Conservation (phyloP, 2,113 vertebrate genomes). For the Scytalopus superciliaris region DNA sequence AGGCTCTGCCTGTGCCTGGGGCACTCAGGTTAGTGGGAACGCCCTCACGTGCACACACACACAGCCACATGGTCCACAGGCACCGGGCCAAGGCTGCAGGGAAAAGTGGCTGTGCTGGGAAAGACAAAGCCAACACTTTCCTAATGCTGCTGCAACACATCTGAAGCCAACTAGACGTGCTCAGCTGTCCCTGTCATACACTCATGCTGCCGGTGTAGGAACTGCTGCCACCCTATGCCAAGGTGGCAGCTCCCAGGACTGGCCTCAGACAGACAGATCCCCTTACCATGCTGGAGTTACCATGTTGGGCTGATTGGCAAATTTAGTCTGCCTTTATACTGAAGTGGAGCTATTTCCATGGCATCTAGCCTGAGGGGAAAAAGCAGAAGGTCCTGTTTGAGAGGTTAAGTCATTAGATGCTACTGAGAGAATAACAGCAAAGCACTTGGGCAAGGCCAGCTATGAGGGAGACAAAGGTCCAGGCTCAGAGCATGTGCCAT, state of each 20-base stretch:
- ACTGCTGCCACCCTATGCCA: background rate
- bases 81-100: background rate
- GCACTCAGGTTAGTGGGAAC: background rate
- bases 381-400: constrained; percentile 1
- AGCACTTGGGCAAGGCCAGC: background rate
- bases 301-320: background rate
- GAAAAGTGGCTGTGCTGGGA: background rate
- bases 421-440: background rate
- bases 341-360: background rate
- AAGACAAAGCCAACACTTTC: background rate
- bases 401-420: background rate
- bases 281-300: background rate
- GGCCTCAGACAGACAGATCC: background rate
- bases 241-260: background rate
- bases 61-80: background rate
- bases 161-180: background rate
- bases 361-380: background rate
- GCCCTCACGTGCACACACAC: background rate
- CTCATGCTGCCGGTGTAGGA: background rate
- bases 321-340: background rate
- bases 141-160: accelerated
- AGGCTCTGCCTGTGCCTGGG: background rate
- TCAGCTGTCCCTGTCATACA: background rate
- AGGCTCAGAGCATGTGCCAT: background rate
- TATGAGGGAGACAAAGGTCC: background rate